Conservation (phyloP, 2,888 invertebrate genomes). For the Platycheirus rosarum region DNA sequence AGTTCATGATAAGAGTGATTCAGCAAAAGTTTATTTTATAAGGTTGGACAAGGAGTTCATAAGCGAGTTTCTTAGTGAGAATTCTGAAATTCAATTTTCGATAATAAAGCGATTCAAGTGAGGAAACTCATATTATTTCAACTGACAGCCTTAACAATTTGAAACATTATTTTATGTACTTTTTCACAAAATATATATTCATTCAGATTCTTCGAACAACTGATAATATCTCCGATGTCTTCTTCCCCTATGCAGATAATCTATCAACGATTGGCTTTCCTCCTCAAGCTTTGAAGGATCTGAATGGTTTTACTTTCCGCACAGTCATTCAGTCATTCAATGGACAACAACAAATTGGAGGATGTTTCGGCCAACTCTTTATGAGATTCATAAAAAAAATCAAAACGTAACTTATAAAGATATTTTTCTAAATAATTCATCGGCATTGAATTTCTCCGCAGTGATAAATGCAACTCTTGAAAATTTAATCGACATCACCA, state of each 20-base stretch:
- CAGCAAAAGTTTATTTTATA: constrained; percentile 7
- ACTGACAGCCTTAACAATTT: not conserved
- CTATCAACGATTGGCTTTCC: not conserved
- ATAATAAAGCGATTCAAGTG: not conserved
- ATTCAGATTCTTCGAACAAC: constrained; percentile 35
- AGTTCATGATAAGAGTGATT: constrained; percentile 16
- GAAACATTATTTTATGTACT: constrained; percentile 4
- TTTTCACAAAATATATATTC: constrained; percentile 17
- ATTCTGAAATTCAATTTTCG: not conserved
- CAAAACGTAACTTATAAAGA: constrained; percentile 39
- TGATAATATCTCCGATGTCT: not conserved
- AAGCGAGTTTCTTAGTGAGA: not conserved
- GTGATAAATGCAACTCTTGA: not conserved
- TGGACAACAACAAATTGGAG: not conserved
- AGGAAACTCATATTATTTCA: constrained; percentile 32
- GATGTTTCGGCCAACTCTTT: constrained; percentile 14
- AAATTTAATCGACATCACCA: constrained; percentile 30
- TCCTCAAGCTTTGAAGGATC: constrained; percentile 16
- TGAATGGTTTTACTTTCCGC: constrained; percentile 37
- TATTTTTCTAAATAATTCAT: not conserved
- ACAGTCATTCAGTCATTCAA: not conserved
- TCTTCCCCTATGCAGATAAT: constrained; percentile 16
- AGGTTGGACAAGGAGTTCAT: not conserved
- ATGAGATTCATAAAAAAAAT: constrained; percentile 13
- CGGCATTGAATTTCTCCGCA: not conserved